These are phyloP conservation scores for Mormyrops attenuatus DNA, from an alignment of 2,797 vertebrate genomes.

Conservation along the genomic window DNA sequence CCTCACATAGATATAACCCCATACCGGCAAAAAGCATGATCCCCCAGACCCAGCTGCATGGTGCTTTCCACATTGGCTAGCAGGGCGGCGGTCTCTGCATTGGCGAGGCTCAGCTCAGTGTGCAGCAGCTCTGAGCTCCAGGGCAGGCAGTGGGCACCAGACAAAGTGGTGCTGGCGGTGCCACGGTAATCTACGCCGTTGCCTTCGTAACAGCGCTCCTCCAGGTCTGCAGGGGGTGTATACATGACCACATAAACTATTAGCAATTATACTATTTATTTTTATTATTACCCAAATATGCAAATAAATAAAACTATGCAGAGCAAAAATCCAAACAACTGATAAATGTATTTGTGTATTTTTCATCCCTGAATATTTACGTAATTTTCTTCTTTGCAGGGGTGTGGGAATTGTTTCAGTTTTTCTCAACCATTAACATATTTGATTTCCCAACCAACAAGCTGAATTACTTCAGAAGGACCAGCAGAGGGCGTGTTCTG, in stretches of 20 bases:
- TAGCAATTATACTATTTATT: background rate
- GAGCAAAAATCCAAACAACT: background rate
- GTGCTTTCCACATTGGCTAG: constrained; percentile 56
- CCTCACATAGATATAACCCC: constrained; percentile 2
- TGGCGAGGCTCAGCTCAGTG: constrained; percentile 69
- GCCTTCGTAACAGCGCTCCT: constrained; percentile 61
- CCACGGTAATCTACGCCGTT: constrained; percentile 74
- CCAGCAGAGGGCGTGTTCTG: background rate
- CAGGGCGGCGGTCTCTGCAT: constrained; percentile 46
- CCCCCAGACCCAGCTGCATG: constrained; percentile 69
- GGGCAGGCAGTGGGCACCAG: constrained; percentile 71
- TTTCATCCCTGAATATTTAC: background rate
- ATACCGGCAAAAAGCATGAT: constrained; percentile 85
- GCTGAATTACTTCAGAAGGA: background rate
- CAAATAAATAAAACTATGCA: background rate
- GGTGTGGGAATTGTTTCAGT: background rate
- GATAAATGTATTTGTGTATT: background rate
- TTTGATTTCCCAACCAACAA: background rate
- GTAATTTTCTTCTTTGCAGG: background rate
- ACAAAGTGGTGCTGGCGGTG: constrained; percentile 53
- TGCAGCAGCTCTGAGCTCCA: constrained; percentile 84
- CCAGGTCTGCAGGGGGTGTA: constrained; percentile 53
- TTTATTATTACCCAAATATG: background rate
- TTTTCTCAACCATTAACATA: background rate
- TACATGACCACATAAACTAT: background rate